A percentile compares a stretch with the other conserved stretches of the same genome.
Evolutionary conservation across 2,113 vertebrate genomes (phyloP).

Genomic region (Spea multiplicata): DNA sequence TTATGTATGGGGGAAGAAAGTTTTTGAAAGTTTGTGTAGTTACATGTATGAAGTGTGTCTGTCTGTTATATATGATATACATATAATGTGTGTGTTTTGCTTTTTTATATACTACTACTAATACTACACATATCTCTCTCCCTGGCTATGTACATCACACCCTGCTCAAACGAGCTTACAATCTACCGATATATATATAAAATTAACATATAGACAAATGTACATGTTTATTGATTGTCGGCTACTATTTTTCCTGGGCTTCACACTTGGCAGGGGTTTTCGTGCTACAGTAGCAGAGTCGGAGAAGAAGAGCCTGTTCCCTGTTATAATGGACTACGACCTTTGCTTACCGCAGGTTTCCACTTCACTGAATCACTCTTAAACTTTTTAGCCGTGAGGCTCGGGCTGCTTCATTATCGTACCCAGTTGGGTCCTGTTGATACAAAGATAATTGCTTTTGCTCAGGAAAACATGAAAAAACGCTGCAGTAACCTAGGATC

Average conservation of each 20-base stretch:
- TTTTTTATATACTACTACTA: too few relatives aligned
- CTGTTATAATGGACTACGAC: constrained; percentile 19
- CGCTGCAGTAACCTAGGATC: constrained; percentile 40
- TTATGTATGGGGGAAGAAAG: too few relatives aligned
- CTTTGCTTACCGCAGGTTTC: constrained; percentile 53
- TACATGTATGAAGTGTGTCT: too few relatives aligned
- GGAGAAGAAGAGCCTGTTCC: not conserved
- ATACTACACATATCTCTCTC: too few relatives aligned
- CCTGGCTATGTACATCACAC: too few relatives aligned
- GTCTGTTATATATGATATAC: not conserved
- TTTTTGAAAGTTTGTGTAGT: too few relatives aligned
- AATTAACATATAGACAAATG: too few relatives aligned
- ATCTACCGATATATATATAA: too few relatives aligned
- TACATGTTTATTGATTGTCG: too few relatives aligned
- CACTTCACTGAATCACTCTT: constrained; percentile 34
- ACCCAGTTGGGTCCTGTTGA: constrained; percentile 51
- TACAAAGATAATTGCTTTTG: constrained; percentile 59
- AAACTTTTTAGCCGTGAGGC: constrained; percentile 23
- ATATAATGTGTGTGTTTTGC: not conserved
- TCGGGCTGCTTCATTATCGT: constrained; percentile 49
- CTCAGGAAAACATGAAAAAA: constrained; percentile 54
- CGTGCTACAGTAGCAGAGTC: not conserved
- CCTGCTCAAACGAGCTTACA: too few relatives aligned
- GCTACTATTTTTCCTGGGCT: not conserved
- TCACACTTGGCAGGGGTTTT: constrained; percentile 5